Percentiles rank a stretch among this genome's conserved stretches.
phyloP scores from a whole-genome alignment of 2,888 invertebrate genomes.

The Anagyrus pseudococci region DNA sequence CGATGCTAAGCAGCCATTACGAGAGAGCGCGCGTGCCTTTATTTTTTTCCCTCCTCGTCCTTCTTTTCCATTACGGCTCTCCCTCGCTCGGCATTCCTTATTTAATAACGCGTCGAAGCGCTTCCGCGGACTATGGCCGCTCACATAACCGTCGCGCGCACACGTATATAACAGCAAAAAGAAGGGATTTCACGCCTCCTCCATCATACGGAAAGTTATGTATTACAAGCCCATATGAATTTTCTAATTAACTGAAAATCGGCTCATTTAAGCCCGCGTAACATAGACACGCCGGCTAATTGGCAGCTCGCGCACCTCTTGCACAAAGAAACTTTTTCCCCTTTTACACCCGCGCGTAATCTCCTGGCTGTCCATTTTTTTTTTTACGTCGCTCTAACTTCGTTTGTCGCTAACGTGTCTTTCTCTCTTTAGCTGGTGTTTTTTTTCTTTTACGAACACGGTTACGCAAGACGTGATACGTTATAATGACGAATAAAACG shows the following conservation, averaged over 20 bases:
- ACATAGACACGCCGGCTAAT: constrained; percentile 4
- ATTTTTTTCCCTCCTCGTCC: neutral
- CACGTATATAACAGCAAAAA: neutral
- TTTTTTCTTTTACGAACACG: too few relatives aligned
- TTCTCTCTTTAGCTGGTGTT: too few relatives aligned
- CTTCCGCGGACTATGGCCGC: too few relatives aligned
- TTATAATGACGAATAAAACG: too few relatives aligned
- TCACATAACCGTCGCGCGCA: constrained; percentile 1
- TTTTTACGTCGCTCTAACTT: too few relatives aligned
- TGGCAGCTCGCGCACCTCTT: too few relatives aligned
- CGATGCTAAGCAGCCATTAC: neutral
- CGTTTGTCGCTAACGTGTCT: too few relatives aligned
- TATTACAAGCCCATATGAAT: neutral
- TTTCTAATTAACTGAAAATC: constrained; percentile 25
- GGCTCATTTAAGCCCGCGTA: constrained; percentile 6
- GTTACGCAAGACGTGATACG: too few relatives aligned
- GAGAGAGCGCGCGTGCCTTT: too few relatives aligned
- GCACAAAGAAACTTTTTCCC: constrained; percentile 7
- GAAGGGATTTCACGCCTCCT: neutral
- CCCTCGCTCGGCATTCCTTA: neutral
- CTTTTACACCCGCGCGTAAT: neutral
- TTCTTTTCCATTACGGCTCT: neutral
- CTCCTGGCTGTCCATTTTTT: too few relatives aligned
- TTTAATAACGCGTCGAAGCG: neutral
- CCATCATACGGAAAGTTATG: constrained; percentile 1